Conservation (phyloP, 2,797 vertebrate genomes). For the Periophthalmus magnuspinnatus region DNA sequence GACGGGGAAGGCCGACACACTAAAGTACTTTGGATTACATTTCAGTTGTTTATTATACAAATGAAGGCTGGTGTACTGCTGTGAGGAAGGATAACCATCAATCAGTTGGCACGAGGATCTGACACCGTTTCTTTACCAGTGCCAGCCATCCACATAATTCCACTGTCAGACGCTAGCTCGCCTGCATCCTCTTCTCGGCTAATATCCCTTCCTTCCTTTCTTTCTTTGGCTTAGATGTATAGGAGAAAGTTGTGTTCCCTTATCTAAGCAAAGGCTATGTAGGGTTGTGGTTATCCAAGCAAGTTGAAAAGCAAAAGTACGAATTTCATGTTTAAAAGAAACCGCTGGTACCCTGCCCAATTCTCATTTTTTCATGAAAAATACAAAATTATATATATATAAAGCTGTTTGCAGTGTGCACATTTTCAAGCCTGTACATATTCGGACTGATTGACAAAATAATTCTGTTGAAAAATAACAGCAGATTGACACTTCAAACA, state of each 20-base stretch:
- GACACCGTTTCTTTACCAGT: constrained; percentile 34
- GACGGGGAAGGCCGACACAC: constrained; percentile 23
- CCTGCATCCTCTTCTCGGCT: constrained; percentile 30
- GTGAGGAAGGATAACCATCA: constrained; percentile 51
- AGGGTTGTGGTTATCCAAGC: neutral
- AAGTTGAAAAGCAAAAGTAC: neutral
- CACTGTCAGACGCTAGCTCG: constrained; percentile 25
- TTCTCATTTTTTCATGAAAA: no score
- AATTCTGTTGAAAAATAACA: no score
- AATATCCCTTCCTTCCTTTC: constrained; percentile 38
- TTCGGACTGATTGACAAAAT: no score
- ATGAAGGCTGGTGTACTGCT: constrained; percentile 54
- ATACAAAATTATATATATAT: no score
- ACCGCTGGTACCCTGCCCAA: no score
- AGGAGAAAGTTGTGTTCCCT: neutral
- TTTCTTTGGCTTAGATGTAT: constrained; percentile 43
- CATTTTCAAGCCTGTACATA: no score
- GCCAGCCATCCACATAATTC: constrained; percentile 41
- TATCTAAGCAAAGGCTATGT: neutral
- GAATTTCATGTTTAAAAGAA: no score
- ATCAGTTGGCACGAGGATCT: constrained; percentile 41
- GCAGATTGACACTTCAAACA: no score
- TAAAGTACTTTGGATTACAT: constrained; percentile 42
- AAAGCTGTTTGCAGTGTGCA: no score
- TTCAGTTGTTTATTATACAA: constrained; percentile 66